Base-by-base conservation (phyloP, 2,888 invertebrate species). In the Leptarthrus brevirostris region DNA sequence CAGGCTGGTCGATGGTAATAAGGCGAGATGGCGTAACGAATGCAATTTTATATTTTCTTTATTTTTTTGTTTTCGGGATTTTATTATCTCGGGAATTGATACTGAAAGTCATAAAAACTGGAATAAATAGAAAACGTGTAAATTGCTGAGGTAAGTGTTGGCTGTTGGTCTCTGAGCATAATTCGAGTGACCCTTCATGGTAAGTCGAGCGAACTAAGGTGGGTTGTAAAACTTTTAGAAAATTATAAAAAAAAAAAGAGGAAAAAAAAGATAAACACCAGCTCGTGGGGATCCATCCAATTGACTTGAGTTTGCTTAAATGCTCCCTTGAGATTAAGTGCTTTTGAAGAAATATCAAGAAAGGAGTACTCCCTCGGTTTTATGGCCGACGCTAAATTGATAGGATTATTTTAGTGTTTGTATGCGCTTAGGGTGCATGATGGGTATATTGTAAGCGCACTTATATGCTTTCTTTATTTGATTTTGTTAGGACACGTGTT, bases 91-190 rank as follows among this genome's bases (percentile, higher is more conserved):
- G 64, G 44, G 24, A 47, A 64, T 64, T 44, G 64, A 44, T 24
- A 64, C 36, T 44, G 24, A 44, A n/a, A 44, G 64, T n/a, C 64
- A 64, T 40, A 64, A 64, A 64, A 40, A 64, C 22, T 36, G 47
- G 44, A 64, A 47, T 24, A 47, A 47, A 47, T 34, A 58, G 36
- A 16, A 36, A 40, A 18, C 40, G 47, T 36, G 47, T 44, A 64
- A 64, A 24, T 64, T 64, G 44, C 64, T 64, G 14, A 47, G 64
- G 64, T 64, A 16, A 24, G 44, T 64, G 14, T 47, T 64, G n/a
- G 40, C 12, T n/a, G 30, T 40, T 12, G 40, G 40, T 2, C 6
- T n/a, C 6, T 40, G 40, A 12, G n/a, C 40, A 1, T 40, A 40
- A 40, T 40, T 40, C 40, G n/a, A 12, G 40, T 12, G 40, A 40